Evolutionary conservation across 2,797 vertebrate species (phyloP).

Genomic region (Sardinella longiceps): DNA sequence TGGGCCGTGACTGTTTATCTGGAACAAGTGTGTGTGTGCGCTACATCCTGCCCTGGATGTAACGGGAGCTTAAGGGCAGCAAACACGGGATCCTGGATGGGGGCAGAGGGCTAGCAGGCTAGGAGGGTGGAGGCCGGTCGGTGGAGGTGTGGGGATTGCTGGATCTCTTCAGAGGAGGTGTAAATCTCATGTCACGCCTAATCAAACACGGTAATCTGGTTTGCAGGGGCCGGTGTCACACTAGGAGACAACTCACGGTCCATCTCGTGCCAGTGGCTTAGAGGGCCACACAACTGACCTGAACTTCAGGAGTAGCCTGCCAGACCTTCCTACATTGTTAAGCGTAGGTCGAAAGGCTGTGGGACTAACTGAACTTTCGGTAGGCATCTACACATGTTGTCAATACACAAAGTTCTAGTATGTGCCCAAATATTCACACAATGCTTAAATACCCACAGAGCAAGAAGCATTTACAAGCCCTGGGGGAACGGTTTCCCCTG

Average conservation of each 20-base stretch:
- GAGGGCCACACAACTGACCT: neutral
- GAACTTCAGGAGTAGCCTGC: neutral
- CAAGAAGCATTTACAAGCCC: neutral
- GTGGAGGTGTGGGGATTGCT: slow-evolving; percentile 18
- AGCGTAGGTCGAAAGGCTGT: neutral
- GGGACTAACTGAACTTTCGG: neutral
- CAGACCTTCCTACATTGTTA: neutral
- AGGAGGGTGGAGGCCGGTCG: neutral
- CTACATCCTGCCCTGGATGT: slow-evolving; percentile 17
- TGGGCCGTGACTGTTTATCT: neutral
- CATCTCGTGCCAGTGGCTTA: neutral
- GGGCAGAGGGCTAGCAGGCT: neutral
- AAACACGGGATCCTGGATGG: neutral
- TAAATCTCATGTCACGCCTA: slow-evolving; percentile 20
- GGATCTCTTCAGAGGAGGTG: neutral
- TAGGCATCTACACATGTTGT: neutral
- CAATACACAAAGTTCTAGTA: neutral
- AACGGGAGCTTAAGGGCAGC: neutral
- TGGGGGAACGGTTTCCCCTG: neutral
- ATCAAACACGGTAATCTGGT: slow-evolving; percentile 35
- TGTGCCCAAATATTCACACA: neutral
- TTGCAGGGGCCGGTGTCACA: neutral
- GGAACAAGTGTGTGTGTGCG: neutral
- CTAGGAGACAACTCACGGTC: neutral
- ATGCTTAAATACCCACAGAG: neutral